phyloP scores from a whole-genome alignment of 1,140 invertebrate genomes.

The Acyrthosiphon pisum region DNA sequence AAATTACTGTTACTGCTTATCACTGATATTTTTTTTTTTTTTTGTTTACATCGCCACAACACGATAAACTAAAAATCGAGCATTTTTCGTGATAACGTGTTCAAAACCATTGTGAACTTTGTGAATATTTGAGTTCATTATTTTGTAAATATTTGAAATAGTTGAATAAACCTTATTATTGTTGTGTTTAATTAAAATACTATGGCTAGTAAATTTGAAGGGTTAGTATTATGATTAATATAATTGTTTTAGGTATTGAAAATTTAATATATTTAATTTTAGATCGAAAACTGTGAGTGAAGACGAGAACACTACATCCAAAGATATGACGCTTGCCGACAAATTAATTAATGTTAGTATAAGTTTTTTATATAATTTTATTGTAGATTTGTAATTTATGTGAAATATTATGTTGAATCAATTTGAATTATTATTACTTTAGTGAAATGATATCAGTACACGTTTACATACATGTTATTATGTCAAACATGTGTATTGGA shows the following conservation, averaged over 20 bases:
- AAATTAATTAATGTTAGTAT: conserved; percentile 53
- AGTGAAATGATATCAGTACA: neutral
- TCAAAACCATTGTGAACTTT: conserved; percentile 21
- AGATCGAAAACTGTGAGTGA: conserved; percentile 51
- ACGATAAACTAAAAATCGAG: conserved; percentile 36
- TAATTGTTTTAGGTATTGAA: neutral
- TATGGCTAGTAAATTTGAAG: conserved; percentile 55
- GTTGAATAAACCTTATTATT: conserved; percentile 34
- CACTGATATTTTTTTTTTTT: neutral
- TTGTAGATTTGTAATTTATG: neutral
- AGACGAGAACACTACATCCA: conserved; percentile 50
- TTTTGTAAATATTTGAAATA: conserved; percentile 57
- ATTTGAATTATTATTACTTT: neutral
- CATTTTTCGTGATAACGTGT: conserved; percentile 41
- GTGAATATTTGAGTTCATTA: neutral
- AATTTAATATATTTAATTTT: conserved; percentile 6
- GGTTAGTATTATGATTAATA: neutral
- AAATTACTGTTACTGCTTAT: conserved; percentile 33
- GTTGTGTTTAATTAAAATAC: conserved; percentile 24
- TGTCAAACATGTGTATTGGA: neutral
- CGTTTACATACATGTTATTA: neutral
- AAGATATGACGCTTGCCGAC: conserved; percentile 51
- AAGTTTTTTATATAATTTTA: neutral
- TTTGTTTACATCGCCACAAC: conserved; percentile 31
- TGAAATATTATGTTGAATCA: neutral